Base-by-base conservation (phyloP, 1,140 invertebrate genomes). In the Helicoverpa armigera region DNA sequence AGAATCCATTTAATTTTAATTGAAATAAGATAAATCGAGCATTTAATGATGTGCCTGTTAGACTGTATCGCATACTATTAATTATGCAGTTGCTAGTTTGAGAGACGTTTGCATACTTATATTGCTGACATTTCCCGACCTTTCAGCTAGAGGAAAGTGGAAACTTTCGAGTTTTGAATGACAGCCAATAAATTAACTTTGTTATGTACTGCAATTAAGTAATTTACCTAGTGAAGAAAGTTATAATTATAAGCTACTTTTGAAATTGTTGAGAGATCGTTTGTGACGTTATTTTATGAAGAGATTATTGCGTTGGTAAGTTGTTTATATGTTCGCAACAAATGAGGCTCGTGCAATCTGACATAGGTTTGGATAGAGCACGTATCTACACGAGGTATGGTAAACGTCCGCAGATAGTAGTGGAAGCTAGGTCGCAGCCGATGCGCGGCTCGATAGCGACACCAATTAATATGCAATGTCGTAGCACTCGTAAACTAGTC, bases 381-480 rank as follows among this genome's bases (percentile, higher is more conserved):
- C 60, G 61, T 77, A 51, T 63, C 61, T 53, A 54, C 23, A 54
- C 50, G 31, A 65, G 53, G 18, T 58, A 79, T 79, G 65, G 53
- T 35, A 56, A 58, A 50, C 65, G 65, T 58, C 65, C 53, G 65
- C 53, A 70, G 63, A 79, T 70, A 79, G 63, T 63, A 51, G 74
- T 88, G 84, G 86, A 86, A 89, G 88, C 87, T 88, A 91, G 88
- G 90, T 91, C 90, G 88, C 73, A 88, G 80, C 65, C 91, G 93
- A 93, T 92, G 92, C 87, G 88, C 88, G 84, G 85, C 82, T 90
- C 87, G 93, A 94, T 94, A 94, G 88, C 87, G 85, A 90, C 90
- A 91, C 88, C 91, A 94, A 94, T 94, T 94, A 94, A 94, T 94
- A 94, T 94, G 93, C 93, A 91, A 94, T 94, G 92, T 91, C 91